These are phyloP conservation scores for Albula glossodonta DNA, from an alignment of 2,113 vertebrate genomes.

Conservation along the genomic window DNA sequence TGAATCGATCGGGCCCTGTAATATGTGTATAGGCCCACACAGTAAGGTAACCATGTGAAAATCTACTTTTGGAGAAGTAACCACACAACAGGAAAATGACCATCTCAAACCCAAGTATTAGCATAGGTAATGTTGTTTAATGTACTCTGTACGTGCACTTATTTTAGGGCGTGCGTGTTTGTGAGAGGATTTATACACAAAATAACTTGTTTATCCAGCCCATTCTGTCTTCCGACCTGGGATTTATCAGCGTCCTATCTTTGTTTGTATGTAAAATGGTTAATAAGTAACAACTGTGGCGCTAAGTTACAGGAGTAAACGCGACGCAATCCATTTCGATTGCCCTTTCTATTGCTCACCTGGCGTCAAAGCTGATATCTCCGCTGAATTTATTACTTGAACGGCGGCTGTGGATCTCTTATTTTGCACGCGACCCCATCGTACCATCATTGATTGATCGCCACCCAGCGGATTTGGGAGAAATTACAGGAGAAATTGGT, in stretches of 20 bases:
- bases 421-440: slow-evolving; percentile 42
- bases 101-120: too few species aligned
- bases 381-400: slow-evolving; percentile 84
- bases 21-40: background rate
- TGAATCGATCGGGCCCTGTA: too few species aligned
- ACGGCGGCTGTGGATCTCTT: slow-evolving; percentile 74
- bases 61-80: background rate
- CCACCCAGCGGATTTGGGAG: slow-evolving; percentile 69
- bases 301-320: slow-evolving; percentile 80
- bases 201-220: slow-evolving; percentile 46
- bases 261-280: slow-evolving; percentile 86
- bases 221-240: slow-evolving; percentile 56
- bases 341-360: slow-evolving; percentile 93
- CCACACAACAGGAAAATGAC: too few species aligned
- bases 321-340: slow-evolving; percentile 80
- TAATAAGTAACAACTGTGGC: slow-evolving; percentile 92
- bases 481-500: background rate
- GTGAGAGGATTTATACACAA: background rate
- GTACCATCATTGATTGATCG: slow-evolving; percentile 60
- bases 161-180: too few species aligned
- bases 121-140: too few species aligned
- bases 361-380: slow-evolving; percentile 93
- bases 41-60: background rate
- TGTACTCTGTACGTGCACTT: too few species aligned
- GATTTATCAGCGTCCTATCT: slow-evolving; percentile 79